Conservation (phyloP, 1,140 invertebrate genomes). For the Drosophila mojavensis region DNA sequence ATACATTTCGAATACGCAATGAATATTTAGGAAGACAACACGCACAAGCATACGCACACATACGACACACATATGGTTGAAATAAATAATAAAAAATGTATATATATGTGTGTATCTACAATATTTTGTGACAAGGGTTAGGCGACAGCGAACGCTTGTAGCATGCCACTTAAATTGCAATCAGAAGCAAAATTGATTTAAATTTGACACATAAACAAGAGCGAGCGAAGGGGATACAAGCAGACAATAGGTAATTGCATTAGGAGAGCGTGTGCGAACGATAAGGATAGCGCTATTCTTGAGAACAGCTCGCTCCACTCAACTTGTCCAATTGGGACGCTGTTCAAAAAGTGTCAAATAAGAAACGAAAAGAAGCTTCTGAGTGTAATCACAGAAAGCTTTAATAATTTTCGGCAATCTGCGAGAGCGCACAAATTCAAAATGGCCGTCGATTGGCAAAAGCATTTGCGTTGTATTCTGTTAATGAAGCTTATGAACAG, state of each 20-base stretch:
- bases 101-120: slow-evolving; percentile 5
- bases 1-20: slow-evolving; percentile 50
- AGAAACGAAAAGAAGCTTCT: neutral
- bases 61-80: slow-evolving; percentile 55
- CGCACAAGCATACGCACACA: slow-evolving; percentile 23
- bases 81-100: slow-evolving; percentile 37
- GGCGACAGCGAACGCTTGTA: slow-evolving; percentile 33
- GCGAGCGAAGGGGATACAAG: neutral
- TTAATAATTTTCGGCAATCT: slow-evolving; percentile 12
- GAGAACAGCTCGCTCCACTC: neutral
- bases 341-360: slow-evolving; percentile 51
- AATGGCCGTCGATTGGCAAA: slow-evolving; percentile 38
- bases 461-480: slow-evolving; percentile 47
- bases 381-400: slow-evolving; percentile 11
- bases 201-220: slow-evolving; percentile 72
- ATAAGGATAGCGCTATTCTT: neutral
- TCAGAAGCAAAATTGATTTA: slow-evolving; percentile 75
- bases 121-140: slow-evolving; percentile 39
- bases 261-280: neutral
- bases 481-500: slow-evolving; percentile 76
- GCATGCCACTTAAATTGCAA: slow-evolving; percentile 74
- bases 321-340: slow-evolving; percentile 5
- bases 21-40: slow-evolving; percentile 40
- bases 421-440: slow-evolving; percentile 28
- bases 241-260: neutral